These are phyloP conservation scores for Pseudomyrmex gracilis DNA, from an alignment of 1,140 invertebrate genomes.

Conservation along the genomic window DNA sequence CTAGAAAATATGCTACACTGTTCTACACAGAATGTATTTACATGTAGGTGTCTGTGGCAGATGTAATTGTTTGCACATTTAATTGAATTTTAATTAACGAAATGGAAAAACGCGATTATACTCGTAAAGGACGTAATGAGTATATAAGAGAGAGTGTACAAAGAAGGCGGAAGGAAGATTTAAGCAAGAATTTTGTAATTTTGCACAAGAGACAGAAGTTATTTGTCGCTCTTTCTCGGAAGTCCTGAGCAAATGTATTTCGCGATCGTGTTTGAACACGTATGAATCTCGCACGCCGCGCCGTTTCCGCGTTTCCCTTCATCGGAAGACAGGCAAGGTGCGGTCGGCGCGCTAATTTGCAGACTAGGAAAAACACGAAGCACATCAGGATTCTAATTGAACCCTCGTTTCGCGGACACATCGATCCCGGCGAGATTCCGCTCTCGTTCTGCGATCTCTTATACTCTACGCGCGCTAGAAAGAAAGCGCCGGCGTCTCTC, in stretches of 20 bases:
- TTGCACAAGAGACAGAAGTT: slow-evolving; percentile 46
- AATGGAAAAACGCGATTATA: background rate
- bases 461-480: background rate
- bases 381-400: slow-evolving; percentile 23
- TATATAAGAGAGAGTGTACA: too few species aligned
- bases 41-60: too few species aligned
- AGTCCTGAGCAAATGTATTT: slow-evolving; percentile 39
- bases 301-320: slow-evolving; percentile 41
- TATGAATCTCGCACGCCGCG: slow-evolving; percentile 43
- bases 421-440: background rate
- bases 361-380: slow-evolving; percentile 16
- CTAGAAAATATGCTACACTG: too few species aligned
- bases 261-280: slow-evolving; percentile 34
- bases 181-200: background rate
- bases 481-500: slow-evolving; percentile 47
- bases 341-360: slow-evolving; percentile 60
- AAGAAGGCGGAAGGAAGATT: too few species aligned
- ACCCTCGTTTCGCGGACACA: slow-evolving; percentile 20
- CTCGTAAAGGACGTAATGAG: too few species aligned
- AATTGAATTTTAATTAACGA: too few species aligned
- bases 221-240: slow-evolving; percentile 42
- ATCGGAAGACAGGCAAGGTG: slow-evolving; percentile 52
- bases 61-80: too few species aligned
- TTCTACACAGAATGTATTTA: too few species aligned
- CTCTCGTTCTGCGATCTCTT: slow-evolving; percentile 40